Evolutionary conservation across 1,140 invertebrate species (phyloP), one percentile per base, ranked within the genome.

Genomic region (Eueides isabella): DNA sequence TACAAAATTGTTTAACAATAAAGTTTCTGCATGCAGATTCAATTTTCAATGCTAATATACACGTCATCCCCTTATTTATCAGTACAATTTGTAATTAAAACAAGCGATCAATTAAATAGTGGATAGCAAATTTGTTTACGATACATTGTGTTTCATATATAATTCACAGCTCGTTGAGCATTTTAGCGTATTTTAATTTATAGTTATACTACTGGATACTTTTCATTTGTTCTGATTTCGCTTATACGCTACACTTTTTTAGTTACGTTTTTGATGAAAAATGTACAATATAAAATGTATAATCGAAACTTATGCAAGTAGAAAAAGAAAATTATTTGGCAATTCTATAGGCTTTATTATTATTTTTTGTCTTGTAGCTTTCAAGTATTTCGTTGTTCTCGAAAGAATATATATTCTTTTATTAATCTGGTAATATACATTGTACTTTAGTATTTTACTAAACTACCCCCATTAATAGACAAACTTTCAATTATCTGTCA

Each of bases 151-250:
- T 67, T 26, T 28, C 29, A 44, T 67, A 55, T 55, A 55, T 67
- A 67, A 41, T 67, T 67, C 26, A 44, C 65, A 31, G 65, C 4
- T 29, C 41, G 12, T 41, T 67, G 65, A 67, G 28, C 65, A 67
- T 67, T 67, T 67, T 41, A 67, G 28, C 28, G 44, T 41, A 26
- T 28, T 67, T 28, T 67, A 26, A 55, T 55, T 55, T 55, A 23
- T 55, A 12, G 7, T 19, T 67, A n/a, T 55, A 9, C 23, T 12
- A 11, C 7, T 12, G 19, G 19, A 2, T 19, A 19, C 41, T 41
- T 14, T 11, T 16, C 12, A 1, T 16, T 38, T 38, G 35, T 12
- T 9, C 35, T 44, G 41, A 44, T n/a, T 44, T 44, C 7, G 41
- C 2, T n/a, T 41, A 41, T n/a, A 41, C 4, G 0, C 14, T 5